Conservation (phyloP, 2,888 invertebrate genomes). For the Lycaena phlaeas region DNA sequence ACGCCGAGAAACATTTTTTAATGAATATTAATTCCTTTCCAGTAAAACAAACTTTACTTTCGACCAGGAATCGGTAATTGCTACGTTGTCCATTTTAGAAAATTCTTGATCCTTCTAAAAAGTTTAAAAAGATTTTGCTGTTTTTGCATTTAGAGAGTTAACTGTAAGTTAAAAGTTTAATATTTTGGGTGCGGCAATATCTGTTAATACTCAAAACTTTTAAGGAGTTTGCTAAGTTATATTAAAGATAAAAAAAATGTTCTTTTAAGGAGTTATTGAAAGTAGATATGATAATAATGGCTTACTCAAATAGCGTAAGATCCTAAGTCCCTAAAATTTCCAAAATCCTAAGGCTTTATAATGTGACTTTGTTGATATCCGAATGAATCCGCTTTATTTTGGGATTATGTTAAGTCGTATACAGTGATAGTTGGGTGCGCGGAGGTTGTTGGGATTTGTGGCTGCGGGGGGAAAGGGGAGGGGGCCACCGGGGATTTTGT, state of each 20-base stretch:
- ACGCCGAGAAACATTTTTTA: slow-evolving; percentile 64
- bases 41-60: slow-evolving; percentile 65
- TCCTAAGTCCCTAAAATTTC: too few species aligned
- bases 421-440: slow-evolving; percentile 13
- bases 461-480: slow-evolving; percentile 13
- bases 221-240: too few species aligned
- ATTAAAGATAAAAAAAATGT: neutral
- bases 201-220: neutral
- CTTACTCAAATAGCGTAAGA: too few species aligned
- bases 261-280: neutral
- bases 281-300: too few species aligned
- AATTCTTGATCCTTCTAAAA: slow-evolving; percentile 41
- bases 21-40: slow-evolving; percentile 69
- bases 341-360: too few species aligned
- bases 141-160: slow-evolving; percentile 20
- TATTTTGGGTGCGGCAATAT: neutral
- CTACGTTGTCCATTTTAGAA: slow-evolving; percentile 49
- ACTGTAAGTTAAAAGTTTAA: slow-evolving; percentile 3
- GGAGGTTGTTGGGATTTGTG: slow-evolving; percentile 17
- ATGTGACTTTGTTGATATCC: slow-evolving; percentile 7
- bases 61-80: slow-evolving; percentile 57
- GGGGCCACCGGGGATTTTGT: slow-evolving; percentile 16
- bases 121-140: slow-evolving; percentile 31
- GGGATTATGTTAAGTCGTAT: slow-evolving; percentile 16
- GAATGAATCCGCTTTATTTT: slow-evolving; percentile 15